Percentiles rank a stretch among this genome's conserved stretches.
Evolutionary conservation across 2,797 vertebrate species (phyloP).

Genomic region (Typhlichthys eigenmanni): DNA sequence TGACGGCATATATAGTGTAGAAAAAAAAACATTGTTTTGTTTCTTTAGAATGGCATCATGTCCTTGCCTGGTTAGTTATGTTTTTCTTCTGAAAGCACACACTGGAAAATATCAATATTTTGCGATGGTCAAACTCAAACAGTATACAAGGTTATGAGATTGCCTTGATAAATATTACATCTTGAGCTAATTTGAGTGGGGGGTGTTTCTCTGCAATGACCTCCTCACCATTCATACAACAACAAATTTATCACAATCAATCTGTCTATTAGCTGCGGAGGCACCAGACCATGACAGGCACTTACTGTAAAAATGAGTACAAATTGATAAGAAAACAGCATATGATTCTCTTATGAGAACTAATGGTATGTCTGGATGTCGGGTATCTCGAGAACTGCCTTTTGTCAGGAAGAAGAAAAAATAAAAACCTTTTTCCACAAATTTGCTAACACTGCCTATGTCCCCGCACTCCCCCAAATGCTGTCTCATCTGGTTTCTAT

Average conservation of each 20-base stretch:
- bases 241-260: slow-evolving; percentile 71
- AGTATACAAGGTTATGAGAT: slow-evolving; percentile 48
- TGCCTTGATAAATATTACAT: slow-evolving; percentile 55
- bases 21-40: too few species aligned
- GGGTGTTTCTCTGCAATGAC: slow-evolving; percentile 33
- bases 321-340: slow-evolving; percentile 66
- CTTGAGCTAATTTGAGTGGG: slow-evolving; percentile 41
- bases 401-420: not conserved
- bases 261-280: slow-evolving; percentile 58
- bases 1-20: not conserved
- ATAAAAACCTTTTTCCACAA: not conserved
- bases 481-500: slow-evolving; percentile 6
- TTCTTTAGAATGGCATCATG: too few species aligned
- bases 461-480: not conserved
- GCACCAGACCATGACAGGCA: slow-evolving; percentile 56
- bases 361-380: slow-evolving; percentile 47
- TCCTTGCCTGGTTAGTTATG: too few species aligned
- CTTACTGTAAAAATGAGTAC: slow-evolving; percentile 67
- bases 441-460: slow-evolving; percentile 5
- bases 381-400: slow-evolving; percentile 3
- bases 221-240: slow-evolving; percentile 41
- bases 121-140: slow-evolving; percentile 20
- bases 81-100: slow-evolving; percentile 1
- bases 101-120: slow-evolving; percentile 13
- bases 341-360: slow-evolving; percentile 63